Base-by-base conservation (phyloP, 2,113 vertebrate species). In the Colossoma macropomum region DNA sequence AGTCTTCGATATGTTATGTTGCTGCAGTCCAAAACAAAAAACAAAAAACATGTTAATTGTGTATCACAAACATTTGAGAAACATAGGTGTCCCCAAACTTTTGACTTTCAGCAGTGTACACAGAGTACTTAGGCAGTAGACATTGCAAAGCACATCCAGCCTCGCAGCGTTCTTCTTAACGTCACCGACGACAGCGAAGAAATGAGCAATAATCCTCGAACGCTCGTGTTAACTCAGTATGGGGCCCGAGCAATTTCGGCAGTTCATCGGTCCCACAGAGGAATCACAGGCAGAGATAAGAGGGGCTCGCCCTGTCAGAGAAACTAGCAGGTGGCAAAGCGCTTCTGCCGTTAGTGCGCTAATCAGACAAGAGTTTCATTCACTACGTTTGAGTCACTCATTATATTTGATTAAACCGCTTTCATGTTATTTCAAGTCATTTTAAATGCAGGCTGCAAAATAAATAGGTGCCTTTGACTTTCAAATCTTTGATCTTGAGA, bases 171-270 rank as follows among this genome's bases (percentile, higher is more conserved):
- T 68, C 76, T 56, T 66, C 45, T 38, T 69, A 45, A 76, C 63
- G 32, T 23, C 25, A 2, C 25, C 25, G 54, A 75, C 50, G 50
- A 82, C 48, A 82, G 32, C 27, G 21, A 62, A 27, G 65, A 71
- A 83, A 38, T 62, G 66, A 77, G 62, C 73, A 73, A 72, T 65
- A 73, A 83, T 83, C 54, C 66, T 63, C 32, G 7, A 78, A 54
- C 56, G 60, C 21, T 32, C 10, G 12, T 80, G 79, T 50, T 73
- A 30, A 10, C 68, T 65, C 75, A 19, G 66, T 72, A 71, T 48
- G 75, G 28, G 75, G 54, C 60, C 28, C 23, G 32, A 77, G 75
- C 59, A 38, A 41, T 78, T 73, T 84, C 76, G 32, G 17, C 28
- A 77, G 65, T 48, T 75, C 60, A 27, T 16, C 25, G 62, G 41